Evolutionary conservation across 2,113 vertebrate genomes (phyloP).

Genomic region (Aspiorhynchus laticeps): DNA sequence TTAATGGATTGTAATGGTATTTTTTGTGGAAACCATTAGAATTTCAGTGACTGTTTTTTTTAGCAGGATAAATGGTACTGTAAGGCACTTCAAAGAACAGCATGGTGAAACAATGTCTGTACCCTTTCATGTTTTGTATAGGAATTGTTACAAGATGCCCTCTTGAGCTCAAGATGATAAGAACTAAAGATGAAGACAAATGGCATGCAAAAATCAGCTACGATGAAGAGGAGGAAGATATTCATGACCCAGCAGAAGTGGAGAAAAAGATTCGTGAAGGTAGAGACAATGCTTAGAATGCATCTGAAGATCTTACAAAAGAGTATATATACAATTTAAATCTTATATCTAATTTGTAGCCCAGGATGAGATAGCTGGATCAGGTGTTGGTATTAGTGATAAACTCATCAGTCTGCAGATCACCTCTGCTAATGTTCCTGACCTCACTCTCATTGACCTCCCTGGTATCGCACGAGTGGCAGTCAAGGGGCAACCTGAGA

Average conservation of each 20-base stretch:
- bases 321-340: background rate
- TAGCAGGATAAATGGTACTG: background rate
- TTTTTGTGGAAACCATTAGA: no score
- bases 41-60: no score
- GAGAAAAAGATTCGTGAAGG: conserved; percentile 72
- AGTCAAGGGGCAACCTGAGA: conserved; percentile 80
- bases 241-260: conserved; percentile 67
- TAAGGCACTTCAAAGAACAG: background rate
- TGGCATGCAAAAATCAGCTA: conserved; percentile 75
- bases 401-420: conserved; percentile 87
- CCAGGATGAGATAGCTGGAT: conserved; percentile 80
- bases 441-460: conserved; percentile 92
- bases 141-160: conserved; percentile 79
- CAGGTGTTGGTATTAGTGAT: conserved; percentile 73
- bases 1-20: no score
- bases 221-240: conserved; percentile 51
- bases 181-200: conserved; percentile 60
- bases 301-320: background rate
- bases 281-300: conserved; percentile 19
- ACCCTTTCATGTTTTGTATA: conserved; percentile 41
- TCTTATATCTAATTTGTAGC: conserved; percentile 66
- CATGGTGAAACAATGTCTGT: background rate
- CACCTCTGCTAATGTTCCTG: conserved; percentile 79
- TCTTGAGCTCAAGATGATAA: conserved; percentile 78
- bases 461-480: conserved; percentile 91